Evolutionary conservation across 2,113 vertebrate genomes (phyloP).

Genomic region (Cochlearius cochlearius): DNA sequence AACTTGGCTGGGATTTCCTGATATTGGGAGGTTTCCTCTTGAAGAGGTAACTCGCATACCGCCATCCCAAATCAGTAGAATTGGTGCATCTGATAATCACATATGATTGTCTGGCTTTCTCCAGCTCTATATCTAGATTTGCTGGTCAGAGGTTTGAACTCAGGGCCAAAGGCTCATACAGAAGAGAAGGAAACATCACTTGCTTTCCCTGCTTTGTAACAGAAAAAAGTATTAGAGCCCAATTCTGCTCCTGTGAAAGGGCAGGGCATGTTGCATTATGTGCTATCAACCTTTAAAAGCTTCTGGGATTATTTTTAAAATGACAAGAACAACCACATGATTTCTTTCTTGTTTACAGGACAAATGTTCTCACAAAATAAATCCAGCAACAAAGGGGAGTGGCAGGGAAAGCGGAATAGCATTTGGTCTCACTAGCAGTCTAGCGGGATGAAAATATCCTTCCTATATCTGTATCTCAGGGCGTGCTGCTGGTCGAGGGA

Average conservation of each 20-base stretch:
- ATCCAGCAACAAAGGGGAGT: conserved; percentile 1
- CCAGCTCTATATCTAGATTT: background rate
- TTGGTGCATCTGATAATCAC: background rate
- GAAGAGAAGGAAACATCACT: background rate
- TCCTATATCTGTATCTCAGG: background rate
- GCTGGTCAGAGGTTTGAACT: background rate
- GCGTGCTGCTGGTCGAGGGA: background rate
- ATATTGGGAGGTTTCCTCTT: background rate
- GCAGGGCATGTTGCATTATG: background rate
- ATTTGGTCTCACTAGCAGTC: background rate
- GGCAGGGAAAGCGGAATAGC: background rate
- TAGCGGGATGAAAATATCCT: conserved; percentile 1
- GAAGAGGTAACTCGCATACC: background rate
- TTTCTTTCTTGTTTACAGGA: background rate
- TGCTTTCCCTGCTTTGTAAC: background rate
- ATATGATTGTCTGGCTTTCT: background rate
- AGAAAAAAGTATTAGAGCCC: background rate
- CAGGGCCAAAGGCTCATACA: background rate
- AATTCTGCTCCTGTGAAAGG: background rate
- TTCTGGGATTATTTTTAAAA: conserved; percentile 9
- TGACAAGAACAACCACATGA: background rate
- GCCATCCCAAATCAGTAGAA: background rate
- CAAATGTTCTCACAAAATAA: background rate
- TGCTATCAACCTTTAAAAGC: background rate
- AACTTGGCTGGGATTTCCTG: background rate